A percentile compares a stretch with the other conserved stretches of the same genome.
Evolutionary conservation across 2,888 invertebrate genomes (phyloP).

Genomic region (Noctua comes): DNA sequence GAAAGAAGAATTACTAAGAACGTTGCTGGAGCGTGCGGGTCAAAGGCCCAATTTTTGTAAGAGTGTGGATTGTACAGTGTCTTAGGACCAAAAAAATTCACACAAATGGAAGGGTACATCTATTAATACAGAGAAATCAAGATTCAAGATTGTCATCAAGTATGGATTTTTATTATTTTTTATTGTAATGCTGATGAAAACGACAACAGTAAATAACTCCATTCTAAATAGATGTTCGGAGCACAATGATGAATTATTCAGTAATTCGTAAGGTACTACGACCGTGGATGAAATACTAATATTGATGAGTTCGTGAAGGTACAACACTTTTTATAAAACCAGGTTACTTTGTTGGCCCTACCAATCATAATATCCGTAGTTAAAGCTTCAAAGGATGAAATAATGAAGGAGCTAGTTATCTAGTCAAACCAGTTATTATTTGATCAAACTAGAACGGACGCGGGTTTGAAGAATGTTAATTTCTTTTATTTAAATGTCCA

Average conservation of each 20-base stretch:
- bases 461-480: constrained; percentile 12
- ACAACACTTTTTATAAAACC: neutral
- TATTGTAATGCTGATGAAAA: neutral
- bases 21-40: neutral
- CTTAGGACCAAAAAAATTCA: neutral
- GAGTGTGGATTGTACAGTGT: no score
- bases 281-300: neutral
- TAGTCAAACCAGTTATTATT: neutral
- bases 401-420: neutral
- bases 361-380: neutral
- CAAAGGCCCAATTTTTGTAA: no score
- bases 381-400: neutral
- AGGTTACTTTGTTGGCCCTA: neutral
- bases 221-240: neutral
- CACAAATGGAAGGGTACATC: neutral
- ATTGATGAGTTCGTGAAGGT: neutral
- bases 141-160: neutral
- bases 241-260: constrained; percentile 7
- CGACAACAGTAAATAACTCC: neutral
- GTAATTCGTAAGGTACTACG: neutral
- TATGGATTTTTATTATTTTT: neutral
- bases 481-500: neutral
- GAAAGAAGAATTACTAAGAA: neutral
- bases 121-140: neutral
- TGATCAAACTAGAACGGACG: no score